Conservation (phyloP, 2,888 invertebrate genomes). For the Orchesellides sinensis region DNA sequence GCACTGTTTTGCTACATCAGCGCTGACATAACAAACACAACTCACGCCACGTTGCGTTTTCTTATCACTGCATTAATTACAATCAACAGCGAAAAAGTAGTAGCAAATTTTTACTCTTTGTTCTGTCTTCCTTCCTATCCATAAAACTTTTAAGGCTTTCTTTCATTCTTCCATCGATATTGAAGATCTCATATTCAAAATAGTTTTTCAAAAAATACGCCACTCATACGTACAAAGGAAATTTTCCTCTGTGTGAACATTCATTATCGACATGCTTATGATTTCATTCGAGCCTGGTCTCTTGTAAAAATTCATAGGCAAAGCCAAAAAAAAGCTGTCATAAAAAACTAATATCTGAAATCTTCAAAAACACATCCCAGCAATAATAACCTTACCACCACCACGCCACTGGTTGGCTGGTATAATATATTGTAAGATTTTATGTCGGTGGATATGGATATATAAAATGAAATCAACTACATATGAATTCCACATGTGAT, state of each 20-base stretch:
- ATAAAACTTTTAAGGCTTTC: background rate
- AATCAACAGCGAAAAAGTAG: constrained; percentile 1
- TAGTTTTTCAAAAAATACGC: too few species aligned
- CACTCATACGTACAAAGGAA: background rate
- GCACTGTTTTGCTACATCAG: background rate
- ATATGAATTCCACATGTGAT: background rate
- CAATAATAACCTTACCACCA: background rate
- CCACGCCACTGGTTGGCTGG: background rate
- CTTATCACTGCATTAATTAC: constrained; percentile 14
- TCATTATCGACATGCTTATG: constrained; percentile 1
- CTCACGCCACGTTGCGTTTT: background rate
- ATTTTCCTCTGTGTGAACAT: background rate
- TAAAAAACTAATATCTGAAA: constrained; percentile 34
- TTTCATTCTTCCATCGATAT: background rate
- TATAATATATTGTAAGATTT: constrained; percentile 2
- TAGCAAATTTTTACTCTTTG: background rate
- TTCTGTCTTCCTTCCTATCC: constrained; percentile 3
- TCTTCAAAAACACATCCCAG: constrained; percentile 4
- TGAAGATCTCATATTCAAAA: too few species aligned
- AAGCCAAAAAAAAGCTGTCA: constrained; percentile 40
- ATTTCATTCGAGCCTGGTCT: background rate
- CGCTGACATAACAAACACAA: background rate
- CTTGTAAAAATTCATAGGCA: background rate
- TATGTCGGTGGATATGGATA: background rate
- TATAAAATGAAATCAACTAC: too few species aligned